Conservation (phyloP, 2,113 vertebrate genomes). For the Lophura nycthemera region DNA sequence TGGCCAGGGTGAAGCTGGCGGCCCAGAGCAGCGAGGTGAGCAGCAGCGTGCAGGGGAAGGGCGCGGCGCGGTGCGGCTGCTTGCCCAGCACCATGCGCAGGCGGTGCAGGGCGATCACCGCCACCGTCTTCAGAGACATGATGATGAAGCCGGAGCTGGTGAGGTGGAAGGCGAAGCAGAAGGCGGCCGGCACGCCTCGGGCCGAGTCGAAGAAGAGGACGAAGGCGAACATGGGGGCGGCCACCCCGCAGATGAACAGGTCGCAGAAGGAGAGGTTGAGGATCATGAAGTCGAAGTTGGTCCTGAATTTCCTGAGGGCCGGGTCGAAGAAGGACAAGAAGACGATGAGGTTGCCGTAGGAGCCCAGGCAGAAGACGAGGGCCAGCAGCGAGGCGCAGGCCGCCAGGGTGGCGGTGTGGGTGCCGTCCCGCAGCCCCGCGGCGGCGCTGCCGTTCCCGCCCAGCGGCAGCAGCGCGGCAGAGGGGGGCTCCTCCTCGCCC, state of each 20-base stretch:
- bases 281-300: constrained; percentile 98
- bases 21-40: constrained; percentile 91
- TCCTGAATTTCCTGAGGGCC: constrained; percentile 93
- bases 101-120: constrained; percentile 92
- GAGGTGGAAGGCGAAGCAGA: constrained; percentile 95
- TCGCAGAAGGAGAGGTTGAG: constrained; percentile 97
- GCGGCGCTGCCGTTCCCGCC: constrained; percentile 55
- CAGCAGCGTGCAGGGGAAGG: constrained; percentile 88
- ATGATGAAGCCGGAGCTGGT: constrained; percentile 94
- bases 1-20: constrained; percentile 91
- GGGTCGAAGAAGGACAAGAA: constrained; percentile 97
- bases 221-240: constrained; percentile 92
- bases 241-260: constrained; percentile 93
- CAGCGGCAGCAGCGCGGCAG: not conserved
- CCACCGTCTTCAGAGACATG: constrained; percentile 96
- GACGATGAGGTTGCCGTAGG: constrained; percentile 94
- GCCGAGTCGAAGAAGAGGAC: constrained; percentile 87
- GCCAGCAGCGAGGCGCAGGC: constrained; percentile 88
- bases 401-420: constrained; percentile 87
- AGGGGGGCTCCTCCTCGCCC: constrained; percentile 17
- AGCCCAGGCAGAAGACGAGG: constrained; percentile 92
- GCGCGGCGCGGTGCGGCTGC: constrained; percentile 86
- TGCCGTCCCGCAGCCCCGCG: constrained; percentile 77
- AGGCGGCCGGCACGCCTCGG: constrained; percentile 82
- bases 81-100: constrained; percentile 94